These are phyloP conservation scores for Artibeus lituratus DNA, from an alignment of 2,797 vertebrate genomes.

Conservation along the genomic window DNA sequence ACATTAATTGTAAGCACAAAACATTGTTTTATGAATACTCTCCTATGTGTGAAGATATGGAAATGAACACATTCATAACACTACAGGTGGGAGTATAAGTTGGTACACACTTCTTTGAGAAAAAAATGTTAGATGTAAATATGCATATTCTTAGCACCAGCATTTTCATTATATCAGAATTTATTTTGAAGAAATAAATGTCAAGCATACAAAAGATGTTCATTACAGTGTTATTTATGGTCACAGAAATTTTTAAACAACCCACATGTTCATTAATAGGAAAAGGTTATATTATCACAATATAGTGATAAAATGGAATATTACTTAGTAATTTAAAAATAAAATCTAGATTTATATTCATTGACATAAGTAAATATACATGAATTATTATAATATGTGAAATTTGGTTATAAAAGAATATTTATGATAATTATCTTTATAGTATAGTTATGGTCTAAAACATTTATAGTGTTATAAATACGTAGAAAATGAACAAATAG, in stretches of 20 bases:
- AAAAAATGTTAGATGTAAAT: not conserved
- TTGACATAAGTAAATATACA: not conserved
- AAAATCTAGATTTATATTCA: not conserved
- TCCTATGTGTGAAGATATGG: not conserved
- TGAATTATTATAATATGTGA: not conserved
- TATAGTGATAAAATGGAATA: not conserved
- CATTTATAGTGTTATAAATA: not conserved
- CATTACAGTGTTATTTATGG: not conserved
- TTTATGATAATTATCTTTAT: not conserved
- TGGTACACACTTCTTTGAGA: not conserved
- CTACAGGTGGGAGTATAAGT: not conserved
- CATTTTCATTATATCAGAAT: not conserved
- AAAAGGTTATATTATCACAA: not conserved
- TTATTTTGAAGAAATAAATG: conserved; percentile 17
- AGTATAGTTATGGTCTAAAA: not conserved
- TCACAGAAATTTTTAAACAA: not conserved
- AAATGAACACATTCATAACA: not conserved
- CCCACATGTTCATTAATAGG: not conserved
- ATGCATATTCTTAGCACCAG: not conserved
- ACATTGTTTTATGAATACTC: not conserved
- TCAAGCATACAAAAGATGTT: not conserved
- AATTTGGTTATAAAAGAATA: not conserved
- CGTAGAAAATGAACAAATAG: not conserved
- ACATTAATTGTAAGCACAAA: not conserved
- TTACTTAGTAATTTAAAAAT: conserved; percentile 6